Conservation (phyloP, 2,113 vertebrate species). For the Melanostigma gelatinosum region DNA sequence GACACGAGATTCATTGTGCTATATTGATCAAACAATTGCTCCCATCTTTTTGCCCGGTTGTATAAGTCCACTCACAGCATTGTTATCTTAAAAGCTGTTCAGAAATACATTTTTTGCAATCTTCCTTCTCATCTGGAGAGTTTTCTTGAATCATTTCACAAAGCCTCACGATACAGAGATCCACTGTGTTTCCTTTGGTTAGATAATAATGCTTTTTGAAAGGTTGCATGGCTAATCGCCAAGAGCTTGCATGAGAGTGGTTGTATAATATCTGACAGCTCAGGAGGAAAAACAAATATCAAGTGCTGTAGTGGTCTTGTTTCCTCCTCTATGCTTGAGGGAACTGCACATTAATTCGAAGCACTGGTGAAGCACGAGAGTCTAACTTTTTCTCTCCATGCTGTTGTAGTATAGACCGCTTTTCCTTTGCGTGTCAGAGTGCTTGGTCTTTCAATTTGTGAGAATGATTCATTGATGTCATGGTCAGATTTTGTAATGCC, state of each 20-base stretch:
- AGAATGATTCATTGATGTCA: not conserved
- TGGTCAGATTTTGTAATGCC: not conserved
- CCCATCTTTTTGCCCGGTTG: constrained; percentile 37
- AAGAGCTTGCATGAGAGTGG: constrained; percentile 35
- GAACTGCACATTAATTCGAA: not conserved
- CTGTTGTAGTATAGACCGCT: not conserved
- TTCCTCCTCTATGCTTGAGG: constrained; percentile 12
- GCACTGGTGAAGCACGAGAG: constrained; percentile 15
- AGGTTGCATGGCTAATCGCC: constrained; percentile 34
- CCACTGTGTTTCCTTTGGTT: constrained; percentile 8
- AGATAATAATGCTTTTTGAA: constrained; percentile 27
- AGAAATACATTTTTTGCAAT: constrained; percentile 28
- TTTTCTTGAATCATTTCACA: constrained; percentile 24
- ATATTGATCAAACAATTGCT: constrained; percentile 67
- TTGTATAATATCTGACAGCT: constrained; percentile 59
- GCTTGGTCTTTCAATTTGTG: not conserved
- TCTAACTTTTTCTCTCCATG: not conserved
- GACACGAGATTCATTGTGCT: constrained; percentile 45
- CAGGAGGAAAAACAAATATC: constrained; percentile 32
- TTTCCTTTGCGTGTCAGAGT: not conserved
- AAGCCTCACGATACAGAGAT: constrained; percentile 34
- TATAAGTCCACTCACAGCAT: constrained; percentile 26
- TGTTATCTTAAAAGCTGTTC: constrained; percentile 31
- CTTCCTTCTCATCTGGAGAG: constrained; percentile 46
- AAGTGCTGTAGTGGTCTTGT: not conserved